Evolutionary conservation across 2,888 invertebrate genomes (phyloP).

Genomic region (Callyntrura sp.): DNA sequence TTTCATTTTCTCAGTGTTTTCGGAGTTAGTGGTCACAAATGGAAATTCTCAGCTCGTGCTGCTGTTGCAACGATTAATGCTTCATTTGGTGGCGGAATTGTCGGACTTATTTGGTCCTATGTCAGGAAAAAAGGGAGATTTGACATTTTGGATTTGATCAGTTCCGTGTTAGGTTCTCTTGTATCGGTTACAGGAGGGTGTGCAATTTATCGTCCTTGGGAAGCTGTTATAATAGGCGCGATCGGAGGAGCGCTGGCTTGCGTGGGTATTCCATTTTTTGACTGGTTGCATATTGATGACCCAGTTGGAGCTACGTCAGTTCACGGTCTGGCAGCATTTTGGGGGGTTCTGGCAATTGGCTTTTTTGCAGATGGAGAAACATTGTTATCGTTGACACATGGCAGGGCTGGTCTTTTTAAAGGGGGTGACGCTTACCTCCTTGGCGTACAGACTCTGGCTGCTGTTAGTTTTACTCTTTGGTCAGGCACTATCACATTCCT

Average conservation of each 20-base stretch:
- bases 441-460: slow-evolving; percentile 92
- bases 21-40: slow-evolving; percentile 92
- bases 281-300: slow-evolving; percentile 92
- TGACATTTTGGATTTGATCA: slow-evolving; percentile 94
- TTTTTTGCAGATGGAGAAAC: slow-evolving; percentile 94
- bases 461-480: slow-evolving; percentile 91
- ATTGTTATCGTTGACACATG: slow-evolving; percentile 91
- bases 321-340: slow-evolving; percentile 88
- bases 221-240: slow-evolving; percentile 92
- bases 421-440: slow-evolving; percentile 95
- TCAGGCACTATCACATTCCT: slow-evolving; percentile 90
- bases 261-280: slow-evolving; percentile 90
- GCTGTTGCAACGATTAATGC: slow-evolving; percentile 96
- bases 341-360: slow-evolving; percentile 95
- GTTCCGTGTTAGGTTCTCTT: slow-evolving; percentile 94
- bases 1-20: slow-evolving; percentile 86
- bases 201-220: slow-evolving; percentile 94
- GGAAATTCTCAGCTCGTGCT: slow-evolving; percentile 96
- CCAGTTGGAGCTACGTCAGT: slow-evolving; percentile 97
- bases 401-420: slow-evolving; percentile 86
- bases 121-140: slow-evolving; percentile 90
- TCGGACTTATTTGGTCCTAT: slow-evolving; percentile 89
- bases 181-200: slow-evolving; percentile 96
- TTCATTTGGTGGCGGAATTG: slow-evolving; percentile 94
- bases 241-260: slow-evolving; percentile 92